Base-by-base conservation (phyloP, 2,888 invertebrate species). In the Nomada ferruginata region DNA sequence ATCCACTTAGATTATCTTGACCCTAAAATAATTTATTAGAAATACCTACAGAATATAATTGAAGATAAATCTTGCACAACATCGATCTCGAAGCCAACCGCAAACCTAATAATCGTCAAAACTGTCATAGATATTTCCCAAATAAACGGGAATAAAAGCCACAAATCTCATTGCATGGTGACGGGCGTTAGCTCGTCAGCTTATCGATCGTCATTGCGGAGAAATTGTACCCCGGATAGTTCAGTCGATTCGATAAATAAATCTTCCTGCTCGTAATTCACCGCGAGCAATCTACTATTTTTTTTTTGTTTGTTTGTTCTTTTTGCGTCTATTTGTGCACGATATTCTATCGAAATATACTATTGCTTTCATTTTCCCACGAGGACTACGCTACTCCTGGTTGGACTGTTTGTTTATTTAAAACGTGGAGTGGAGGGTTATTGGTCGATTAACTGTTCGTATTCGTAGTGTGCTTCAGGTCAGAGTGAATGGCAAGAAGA, bases 131-230 rank as follows among this genome's bases (percentile, higher is more conserved):
- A 18, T 42, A 47, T 47, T 47, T 47, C 47, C 18, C 11, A 42
- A 18, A 55, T 7, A 7, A 68, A 59, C 44, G 44, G n/a, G 2
- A n/a, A 44, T 5, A 26, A 15, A 47, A 69, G 44, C 5, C 18
- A 60, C 52, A 69, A 75, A 69, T 75, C 50, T 68, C 60, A 2
- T 13, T 1, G n/a, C 60, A 20, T 10, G 55, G 36, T 13, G 50
- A 52, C 44, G n/a, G 52, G 36, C 26, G 23, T 7, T 7, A 52
- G 75, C 52, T 60, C 53, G 60, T 52, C 29, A 23, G 44, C 26
- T 69, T 26, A 76, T 76, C 68, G 68, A 79, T 63, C 76, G 55
- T 64, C 68, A 57, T 63, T 55, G 68, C 55, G 36, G 60, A 26
- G 74, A 64, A 55, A 68, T 66, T 44, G 50, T 73, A n/a, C 60